These are phyloP conservation scores for Stenotaenia linearis DNA, from an alignment of 2,888 invertebrate species.

Conservation along the genomic window DNA sequence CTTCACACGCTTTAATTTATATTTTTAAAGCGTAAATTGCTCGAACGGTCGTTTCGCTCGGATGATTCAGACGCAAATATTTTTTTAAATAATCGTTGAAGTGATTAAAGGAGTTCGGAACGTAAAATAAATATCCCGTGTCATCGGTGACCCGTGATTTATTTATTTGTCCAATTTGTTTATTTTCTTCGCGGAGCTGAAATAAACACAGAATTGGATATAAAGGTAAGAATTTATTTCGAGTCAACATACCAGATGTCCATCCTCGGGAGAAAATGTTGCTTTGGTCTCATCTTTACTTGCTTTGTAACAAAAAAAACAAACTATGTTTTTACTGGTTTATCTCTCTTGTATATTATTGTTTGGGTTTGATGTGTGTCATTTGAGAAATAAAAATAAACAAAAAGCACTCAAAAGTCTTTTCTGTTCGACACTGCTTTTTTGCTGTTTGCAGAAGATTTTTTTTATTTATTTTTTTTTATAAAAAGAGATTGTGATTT, in stretches of 20 bases:
- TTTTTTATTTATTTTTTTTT: neutral
- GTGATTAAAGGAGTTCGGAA: too few species aligned
- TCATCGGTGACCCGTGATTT: neutral
- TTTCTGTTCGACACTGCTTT: neutral
- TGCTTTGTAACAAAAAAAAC: neutral
- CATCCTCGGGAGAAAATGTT: neutral
- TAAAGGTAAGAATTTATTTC: neutral
- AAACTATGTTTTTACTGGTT: neutral
- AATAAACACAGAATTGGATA: neutral
- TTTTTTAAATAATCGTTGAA: too few species aligned
- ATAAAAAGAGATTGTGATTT: too few species aligned
- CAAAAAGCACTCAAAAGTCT: constrained; percentile 14
- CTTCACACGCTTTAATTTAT: neutral
- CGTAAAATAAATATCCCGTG: too few species aligned
- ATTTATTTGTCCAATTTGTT: too few species aligned
- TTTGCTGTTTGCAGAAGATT: neutral
- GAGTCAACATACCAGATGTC: neutral
- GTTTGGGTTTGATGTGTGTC: neutral
- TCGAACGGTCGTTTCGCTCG: too few species aligned
- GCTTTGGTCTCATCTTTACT: neutral
- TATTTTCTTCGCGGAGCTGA: neutral
- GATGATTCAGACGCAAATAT: too few species aligned
- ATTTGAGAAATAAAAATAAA: constrained; percentile 12
- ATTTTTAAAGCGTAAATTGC: too few species aligned
- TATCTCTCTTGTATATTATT: neutral